phyloP scores from a whole-genome alignment of 37 sponge, comb jelly and placozoan species.

The Halisarca cf. caerulea region DNA sequence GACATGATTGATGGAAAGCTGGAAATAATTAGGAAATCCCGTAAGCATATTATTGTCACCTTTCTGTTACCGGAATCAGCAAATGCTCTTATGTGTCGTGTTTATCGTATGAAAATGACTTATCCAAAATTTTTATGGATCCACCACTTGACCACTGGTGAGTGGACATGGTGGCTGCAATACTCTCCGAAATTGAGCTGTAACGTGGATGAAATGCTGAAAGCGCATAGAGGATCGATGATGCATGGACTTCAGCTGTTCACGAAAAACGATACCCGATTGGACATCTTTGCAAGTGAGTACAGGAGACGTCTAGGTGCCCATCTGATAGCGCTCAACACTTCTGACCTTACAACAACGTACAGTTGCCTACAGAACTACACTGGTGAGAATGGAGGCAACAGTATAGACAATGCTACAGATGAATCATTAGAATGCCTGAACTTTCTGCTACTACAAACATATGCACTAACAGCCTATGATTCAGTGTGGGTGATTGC shows the following conservation, averaged over 20 bases:
- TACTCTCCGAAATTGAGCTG: neutral
- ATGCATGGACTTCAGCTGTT: neutral
- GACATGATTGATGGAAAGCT: neutral
- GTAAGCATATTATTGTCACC: neutral
- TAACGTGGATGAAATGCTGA: neutral
- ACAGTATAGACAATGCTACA: neutral
- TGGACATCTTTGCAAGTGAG: neutral
- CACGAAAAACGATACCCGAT: neutral
- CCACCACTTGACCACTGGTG: neutral
- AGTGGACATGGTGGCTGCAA: neutral
- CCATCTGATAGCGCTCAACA: neutral
- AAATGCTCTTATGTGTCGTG: neutral
- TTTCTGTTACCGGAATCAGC: neutral
- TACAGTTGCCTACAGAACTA: neutral
- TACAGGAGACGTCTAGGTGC: neutral
- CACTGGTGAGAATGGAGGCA: neutral
- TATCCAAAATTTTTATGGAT: neutral
- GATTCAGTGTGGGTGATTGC: slow-evolving; percentile 23
- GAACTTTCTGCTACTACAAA: too few relatives aligned
- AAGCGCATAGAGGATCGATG: neutral
- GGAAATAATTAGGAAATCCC: neutral
- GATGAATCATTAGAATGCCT: neutral
- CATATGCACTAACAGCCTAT: neutral
- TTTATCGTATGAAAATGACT: neutral
- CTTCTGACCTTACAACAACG: neutral